A percentile compares a stretch with the other conserved stretches of the same genome.
These are phyloP conservation scores for Macrotrachela quadricornifera DNA, from an alignment of 1,140 invertebrate genomes.

Conservation along the genomic window DNA sequence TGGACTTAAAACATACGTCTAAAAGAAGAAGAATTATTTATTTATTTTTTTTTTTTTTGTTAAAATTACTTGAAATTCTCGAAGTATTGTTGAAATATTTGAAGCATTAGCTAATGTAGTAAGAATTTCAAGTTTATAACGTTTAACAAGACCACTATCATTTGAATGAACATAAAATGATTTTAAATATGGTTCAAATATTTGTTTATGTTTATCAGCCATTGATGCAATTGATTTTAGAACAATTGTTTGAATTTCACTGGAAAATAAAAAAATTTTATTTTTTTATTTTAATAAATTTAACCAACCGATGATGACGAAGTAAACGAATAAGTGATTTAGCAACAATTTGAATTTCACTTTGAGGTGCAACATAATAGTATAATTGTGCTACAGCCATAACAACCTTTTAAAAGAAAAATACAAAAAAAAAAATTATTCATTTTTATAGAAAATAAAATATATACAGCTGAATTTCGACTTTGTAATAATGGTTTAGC, in stretches of 20 bases:
- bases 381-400: slow-evolving; percentile 88
- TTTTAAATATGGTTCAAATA: slow-evolving; percentile 94
- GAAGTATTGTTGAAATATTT: slow-evolving; percentile 75
- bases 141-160: slow-evolving; percentile 84
- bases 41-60: too few relatives aligned
- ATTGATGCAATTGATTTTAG: slow-evolving; percentile 8
- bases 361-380: slow-evolving; percentile 71
- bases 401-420: slow-evolving; percentile 38
- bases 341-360: slow-evolving; percentile 52
- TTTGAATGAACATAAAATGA: slow-evolving; percentile 89
- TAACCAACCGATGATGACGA: slow-evolving; percentile 40
- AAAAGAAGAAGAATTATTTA: too few relatives aligned
- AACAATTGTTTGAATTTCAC: slow-evolving; percentile 6
- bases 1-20: slow-evolving; percentile 72
- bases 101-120: slow-evolving; percentile 82
- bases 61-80: slow-evolving; percentile 49
- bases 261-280: slow-evolving; percentile 17
- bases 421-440: slow-evolving; percentile 6
- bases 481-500: slow-evolving; percentile 82
- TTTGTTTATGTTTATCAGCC: slow-evolving; percentile 21
- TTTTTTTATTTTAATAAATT: slow-evolving; percentile 11
- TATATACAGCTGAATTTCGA: slow-evolving; percentile 59
- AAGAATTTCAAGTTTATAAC: slow-evolving; percentile 88
- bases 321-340: slow-evolving; percentile 80
- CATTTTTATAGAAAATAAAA: too few relatives aligned